Conservation (phyloP, 2,797 vertebrate genomes). For the Argya squamiceps region DNA sequence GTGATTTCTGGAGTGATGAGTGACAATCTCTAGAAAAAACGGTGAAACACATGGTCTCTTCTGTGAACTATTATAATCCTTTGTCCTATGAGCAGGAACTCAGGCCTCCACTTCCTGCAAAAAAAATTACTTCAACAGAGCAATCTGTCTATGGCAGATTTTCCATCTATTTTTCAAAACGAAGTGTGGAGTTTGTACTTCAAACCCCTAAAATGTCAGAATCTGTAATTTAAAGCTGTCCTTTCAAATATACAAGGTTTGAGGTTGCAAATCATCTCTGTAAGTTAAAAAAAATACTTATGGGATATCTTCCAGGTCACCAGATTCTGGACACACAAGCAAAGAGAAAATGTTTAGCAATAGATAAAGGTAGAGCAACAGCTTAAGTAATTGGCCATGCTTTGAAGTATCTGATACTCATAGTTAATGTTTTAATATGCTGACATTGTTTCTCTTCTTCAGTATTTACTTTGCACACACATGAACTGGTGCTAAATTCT, state of each 20-base stretch:
- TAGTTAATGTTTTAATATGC: neutral
- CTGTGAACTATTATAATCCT: neutral
- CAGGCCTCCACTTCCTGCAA: neutral
- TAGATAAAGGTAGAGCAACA: neutral
- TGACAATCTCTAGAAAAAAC: neutral
- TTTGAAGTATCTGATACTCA: neutral
- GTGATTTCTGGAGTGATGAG: neutral
- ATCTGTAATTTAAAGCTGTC: neutral
- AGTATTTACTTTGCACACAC: neutral
- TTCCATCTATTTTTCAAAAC: neutral
- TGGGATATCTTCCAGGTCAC: accelerated
- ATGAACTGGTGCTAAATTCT: neutral
- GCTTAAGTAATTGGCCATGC: accelerated
- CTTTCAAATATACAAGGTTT: neutral
- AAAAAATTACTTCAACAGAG: neutral
- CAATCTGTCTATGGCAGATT: neutral
- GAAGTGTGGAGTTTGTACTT: neutral
- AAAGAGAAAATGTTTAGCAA: neutral
- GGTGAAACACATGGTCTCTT: neutral
- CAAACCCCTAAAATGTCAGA: neutral
- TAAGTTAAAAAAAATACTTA: neutral
- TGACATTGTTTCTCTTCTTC: neutral
- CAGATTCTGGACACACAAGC: neutral
- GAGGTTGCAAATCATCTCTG: neutral
- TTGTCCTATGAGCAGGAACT: neutral